phyloP scores from a whole-genome alignment of 2,888 invertebrate species.

The Brachycybe producta region DNA sequence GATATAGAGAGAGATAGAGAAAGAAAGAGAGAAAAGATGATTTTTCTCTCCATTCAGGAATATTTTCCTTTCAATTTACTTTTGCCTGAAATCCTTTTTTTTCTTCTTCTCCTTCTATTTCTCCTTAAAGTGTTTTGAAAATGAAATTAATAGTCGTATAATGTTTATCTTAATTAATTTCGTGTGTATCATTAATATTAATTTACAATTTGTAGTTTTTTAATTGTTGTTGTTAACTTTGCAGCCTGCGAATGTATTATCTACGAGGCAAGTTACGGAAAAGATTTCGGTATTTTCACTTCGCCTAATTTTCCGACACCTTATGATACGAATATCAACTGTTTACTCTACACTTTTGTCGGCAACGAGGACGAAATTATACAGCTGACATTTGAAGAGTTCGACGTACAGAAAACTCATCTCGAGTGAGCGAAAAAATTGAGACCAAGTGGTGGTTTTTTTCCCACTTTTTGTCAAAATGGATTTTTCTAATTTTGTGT shows the following conservation, averaged over 20 bases:
- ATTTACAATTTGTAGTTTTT: too few species aligned
- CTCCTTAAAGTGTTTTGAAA: not conserved
- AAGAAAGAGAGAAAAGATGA: too few species aligned
- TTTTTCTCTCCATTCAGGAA: not conserved
- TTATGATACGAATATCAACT: conserved; percentile 59
- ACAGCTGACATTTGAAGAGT: conserved; percentile 64
- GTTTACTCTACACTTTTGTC: conserved; percentile 70
- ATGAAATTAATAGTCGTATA: too few species aligned
- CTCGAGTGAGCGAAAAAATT: conserved; percentile 51
- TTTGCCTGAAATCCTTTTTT: too few species aligned
- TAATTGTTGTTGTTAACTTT: too few species aligned
- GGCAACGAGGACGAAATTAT: conserved; percentile 66
- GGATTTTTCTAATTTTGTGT: not conserved
- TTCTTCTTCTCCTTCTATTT: not conserved
- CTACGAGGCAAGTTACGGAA: conserved; percentile 64
- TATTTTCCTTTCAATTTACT: not conserved
- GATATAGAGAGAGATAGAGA: too few species aligned
- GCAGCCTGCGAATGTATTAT: conserved; percentile 72
- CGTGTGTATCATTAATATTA: too few species aligned
- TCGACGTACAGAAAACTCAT: conserved; percentile 49
- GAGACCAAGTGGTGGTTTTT: not conserved
- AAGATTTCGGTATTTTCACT: conserved; percentile 63
- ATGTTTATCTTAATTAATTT: too few species aligned
- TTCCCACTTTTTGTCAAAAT: not conserved
- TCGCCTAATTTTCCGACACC: conserved; percentile 70